Evolutionary conservation across 2,113 vertebrate genomes (phyloP), one percentile per base, ranked within the genome.

Genomic region (Scartelaos histophorus): DNA sequence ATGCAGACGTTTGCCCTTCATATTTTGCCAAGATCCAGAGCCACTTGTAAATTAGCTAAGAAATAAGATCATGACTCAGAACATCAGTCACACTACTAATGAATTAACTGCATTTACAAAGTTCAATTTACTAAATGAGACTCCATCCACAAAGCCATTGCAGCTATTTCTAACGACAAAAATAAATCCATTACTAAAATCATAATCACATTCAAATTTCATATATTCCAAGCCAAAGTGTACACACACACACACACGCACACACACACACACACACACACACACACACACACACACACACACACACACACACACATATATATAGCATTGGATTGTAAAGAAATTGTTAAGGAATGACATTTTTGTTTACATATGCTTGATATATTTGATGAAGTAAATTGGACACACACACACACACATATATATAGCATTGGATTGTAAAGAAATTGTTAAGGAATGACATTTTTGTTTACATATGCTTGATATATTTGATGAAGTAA

Each of bases 1-100:
- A 43, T 43, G 19, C 17, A 54, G 51, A 54, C n/a, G 19, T 64
- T n/a, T 64, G 25, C 19, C 61, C 61, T 64, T 64, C 61, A n/a
- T 21, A 64, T 64, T 43, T 64, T 38, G 34, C 61, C 61, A 43
- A 64, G 61, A 43, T 38, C 2, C 61, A 64, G 15, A 38, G 34
- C 34, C 34, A 62, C 15, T 15, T 62, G 60, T 17, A 62, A 29
- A 34, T 62, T 35, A 9, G 60, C 60, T 29, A 64, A 43, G 17
- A 35, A 35, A 64, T 43, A 38, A 35, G 34, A n/a, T 25, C 5
- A 13, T 58, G 51, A 61, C 25, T 61, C 25, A 16, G 25, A 15
- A 29, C 34, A 64, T 43, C 34, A 43, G 3, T 61, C 22, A 9
- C 22, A 60, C 24, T 11, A 7, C 29, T 35, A 64, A 64, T 35